A percentile compares a stretch with the other conserved stretches of the same genome.
phyloP scores from a whole-genome alignment of 2,113 vertebrate genomes.

The Cavia aperea region DNA sequence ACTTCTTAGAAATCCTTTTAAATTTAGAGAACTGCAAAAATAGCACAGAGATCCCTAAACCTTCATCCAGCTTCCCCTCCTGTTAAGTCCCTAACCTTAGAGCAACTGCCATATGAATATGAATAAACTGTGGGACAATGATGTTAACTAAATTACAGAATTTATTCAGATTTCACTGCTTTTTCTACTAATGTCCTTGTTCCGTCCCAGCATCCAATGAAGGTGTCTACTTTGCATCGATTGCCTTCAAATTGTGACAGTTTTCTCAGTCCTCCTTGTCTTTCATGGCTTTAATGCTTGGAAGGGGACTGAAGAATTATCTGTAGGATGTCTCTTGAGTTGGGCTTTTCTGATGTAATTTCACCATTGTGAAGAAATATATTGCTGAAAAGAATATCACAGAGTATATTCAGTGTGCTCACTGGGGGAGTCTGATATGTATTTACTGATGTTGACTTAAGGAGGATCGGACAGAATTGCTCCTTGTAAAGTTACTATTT shows the following conservation, averaged over 20 bases:
- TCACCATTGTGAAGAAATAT: not conserved
- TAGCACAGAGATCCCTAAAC: not conserved
- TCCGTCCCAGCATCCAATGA: not conserved
- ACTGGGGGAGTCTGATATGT: accelerated
- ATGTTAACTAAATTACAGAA: not conserved
- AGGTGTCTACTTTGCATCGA: not conserved
- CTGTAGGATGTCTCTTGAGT: not conserved
- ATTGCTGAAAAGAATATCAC: not conserved
- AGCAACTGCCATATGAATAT: not conserved
- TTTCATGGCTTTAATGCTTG: not conserved
- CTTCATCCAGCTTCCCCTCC: not conserved
- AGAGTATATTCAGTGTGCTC: not conserved
- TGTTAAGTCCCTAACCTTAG: not conserved
- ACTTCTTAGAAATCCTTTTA: not conserved
- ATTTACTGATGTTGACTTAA: not conserved
- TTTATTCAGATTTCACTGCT: not conserved
- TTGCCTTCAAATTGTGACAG: not conserved
- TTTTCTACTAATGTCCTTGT: not conserved
- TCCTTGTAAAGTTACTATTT: not conserved
- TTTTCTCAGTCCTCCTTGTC: not conserved
- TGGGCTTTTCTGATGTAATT: not conserved
- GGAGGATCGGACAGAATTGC: not conserved
- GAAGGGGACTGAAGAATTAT: not conserved
- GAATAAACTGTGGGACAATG: not conserved
- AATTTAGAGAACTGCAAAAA: slow-evolving; percentile 6